These are phyloP conservation scores for Periophthalmus modestus DNA, from an alignment of 2,113 vertebrate species.

Conservation along the genomic window DNA sequence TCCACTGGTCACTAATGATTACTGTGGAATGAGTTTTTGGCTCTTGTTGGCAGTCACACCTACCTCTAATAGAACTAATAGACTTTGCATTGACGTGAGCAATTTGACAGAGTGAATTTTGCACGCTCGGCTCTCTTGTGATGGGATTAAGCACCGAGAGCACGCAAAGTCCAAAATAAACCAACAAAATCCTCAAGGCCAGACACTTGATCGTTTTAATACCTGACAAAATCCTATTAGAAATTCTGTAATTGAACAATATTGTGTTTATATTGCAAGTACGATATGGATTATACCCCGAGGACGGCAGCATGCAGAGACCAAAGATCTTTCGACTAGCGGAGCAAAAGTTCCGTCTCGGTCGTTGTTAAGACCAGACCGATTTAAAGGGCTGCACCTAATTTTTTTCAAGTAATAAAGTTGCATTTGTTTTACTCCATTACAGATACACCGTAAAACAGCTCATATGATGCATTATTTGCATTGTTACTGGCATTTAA, in stretches of 20 bases:
- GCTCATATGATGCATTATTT: no score
- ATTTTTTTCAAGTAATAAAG: no score
- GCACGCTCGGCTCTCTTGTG: neutral
- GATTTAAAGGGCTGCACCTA: no score
- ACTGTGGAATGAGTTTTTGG: slow-evolving; percentile 2
- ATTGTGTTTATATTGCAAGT: neutral
- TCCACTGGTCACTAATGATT: neutral
- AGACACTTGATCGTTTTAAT: neutral
- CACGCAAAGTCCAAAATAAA: neutral
- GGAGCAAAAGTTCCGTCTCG: no score
- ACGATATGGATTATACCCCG: no score
- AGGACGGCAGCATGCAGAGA: no score
- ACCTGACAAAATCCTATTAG: neutral
- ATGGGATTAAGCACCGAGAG: neutral
- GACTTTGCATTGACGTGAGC: neutral
- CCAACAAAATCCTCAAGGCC: neutral
- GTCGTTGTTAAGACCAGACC: no score
- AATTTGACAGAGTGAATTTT: neutral
- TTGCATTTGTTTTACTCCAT: no score
- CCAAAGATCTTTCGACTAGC: no score
- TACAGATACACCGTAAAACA: neutral
- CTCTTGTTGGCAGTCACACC: neutral
- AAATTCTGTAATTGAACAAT: neutral
- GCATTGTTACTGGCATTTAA: no score
- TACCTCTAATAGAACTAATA: neutral